Base-by-base conservation (phyloP, 2,888 invertebrate genomes). In the Callimorpha dominula region DNA sequence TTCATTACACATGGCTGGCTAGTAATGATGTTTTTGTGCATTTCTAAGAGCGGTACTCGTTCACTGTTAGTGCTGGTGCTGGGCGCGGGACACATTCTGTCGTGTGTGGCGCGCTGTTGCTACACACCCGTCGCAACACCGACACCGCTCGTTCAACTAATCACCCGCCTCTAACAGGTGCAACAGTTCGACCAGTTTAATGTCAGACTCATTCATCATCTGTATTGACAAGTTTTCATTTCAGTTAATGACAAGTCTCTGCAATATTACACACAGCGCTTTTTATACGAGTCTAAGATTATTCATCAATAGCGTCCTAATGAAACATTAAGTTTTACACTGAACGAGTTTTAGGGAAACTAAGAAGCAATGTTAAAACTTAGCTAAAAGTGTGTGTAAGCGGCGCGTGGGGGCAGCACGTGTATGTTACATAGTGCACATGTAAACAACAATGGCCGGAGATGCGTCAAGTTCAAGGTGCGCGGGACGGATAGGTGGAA, bases 391-490 rank as follows among this genome's bases (percentile, higher is more conserved):
- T 46, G 14, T 46, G 14, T 46, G 62, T 15, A 49, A 42, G n/a
- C 43, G 0, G 42, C 17, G 31, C 50, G 50, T 60, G n/a, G 63
- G 43, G 43, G 20, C 14, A 43, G 14, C 54, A 15, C 60, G 17
- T 12, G 68, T 60, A 20, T 68, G 17, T 68, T n/a, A 42, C 49
- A 66, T n/a, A 68, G 52, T 52, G 63, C 65, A 67, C 40, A 68
- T 72, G 64, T 52, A 46, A n/a, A 65, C 74, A 71, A 82, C 74
- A 71, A 73, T 75, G 71, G 69, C 42, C 52, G 42, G 69, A 78
- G 82, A 82, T 82, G 81, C 65, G 74, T 7, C 78, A 82, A 81
- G 83, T 82, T 81, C 81, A 81, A 78, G 83, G 78, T 60, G 68
- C 52, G 60, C 46, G 71, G 15, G 31, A 17, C 9, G 43, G 43